Evolutionary conservation across 1,140 invertebrate species (phyloP).

Genomic region (Zaprionus capensis): DNA sequence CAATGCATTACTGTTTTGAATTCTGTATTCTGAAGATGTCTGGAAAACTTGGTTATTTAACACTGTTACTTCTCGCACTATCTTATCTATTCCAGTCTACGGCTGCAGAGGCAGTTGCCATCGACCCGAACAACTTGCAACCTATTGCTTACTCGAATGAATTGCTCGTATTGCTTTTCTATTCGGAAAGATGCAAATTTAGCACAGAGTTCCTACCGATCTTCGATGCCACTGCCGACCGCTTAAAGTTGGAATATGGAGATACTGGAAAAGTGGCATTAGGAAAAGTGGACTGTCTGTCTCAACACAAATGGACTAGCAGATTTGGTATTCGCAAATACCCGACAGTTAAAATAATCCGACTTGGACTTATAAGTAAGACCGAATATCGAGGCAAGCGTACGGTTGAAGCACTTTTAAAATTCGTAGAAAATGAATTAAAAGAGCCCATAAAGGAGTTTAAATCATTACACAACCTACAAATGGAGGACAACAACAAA

Average conservation of each 20-base stretch:
- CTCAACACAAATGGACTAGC: conserved; percentile 90
- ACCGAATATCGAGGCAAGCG: conserved; percentile 94
- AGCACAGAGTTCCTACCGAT: conserved; percentile 43
- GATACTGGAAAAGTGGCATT: conserved; percentile 93
- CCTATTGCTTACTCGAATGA: conserved; percentile 26
- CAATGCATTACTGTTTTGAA: neutral
- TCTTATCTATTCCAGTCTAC: neutral
- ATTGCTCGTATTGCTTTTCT: conserved; percentile 56
- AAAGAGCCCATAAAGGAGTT: conserved; percentile 94
- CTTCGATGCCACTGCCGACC: conserved; percentile 93
- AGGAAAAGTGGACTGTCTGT: conserved; percentile 98
- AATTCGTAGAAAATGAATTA: conserved; percentile 95
- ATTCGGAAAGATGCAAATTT: conserved; percentile 37
- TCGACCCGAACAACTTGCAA: neutral
- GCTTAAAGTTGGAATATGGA: conserved; percentile 88
- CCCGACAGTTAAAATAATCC: conserved; percentile 97
- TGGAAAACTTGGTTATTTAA: neutral
- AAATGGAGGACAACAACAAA: conserved; percentile 92
- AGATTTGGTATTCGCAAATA: conserved; percentile 98
- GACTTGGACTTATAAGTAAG: conserved; percentile 95
- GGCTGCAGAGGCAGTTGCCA: neutral
- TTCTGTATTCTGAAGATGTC: conserved; percentile 9
- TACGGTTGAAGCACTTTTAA: conserved; percentile 90
- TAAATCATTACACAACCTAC: conserved; percentile 88
- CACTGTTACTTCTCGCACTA: neutral